phyloP scores from a whole-genome alignment of 2,113 vertebrate species.

The Dromaius novaehollandiae region DNA sequence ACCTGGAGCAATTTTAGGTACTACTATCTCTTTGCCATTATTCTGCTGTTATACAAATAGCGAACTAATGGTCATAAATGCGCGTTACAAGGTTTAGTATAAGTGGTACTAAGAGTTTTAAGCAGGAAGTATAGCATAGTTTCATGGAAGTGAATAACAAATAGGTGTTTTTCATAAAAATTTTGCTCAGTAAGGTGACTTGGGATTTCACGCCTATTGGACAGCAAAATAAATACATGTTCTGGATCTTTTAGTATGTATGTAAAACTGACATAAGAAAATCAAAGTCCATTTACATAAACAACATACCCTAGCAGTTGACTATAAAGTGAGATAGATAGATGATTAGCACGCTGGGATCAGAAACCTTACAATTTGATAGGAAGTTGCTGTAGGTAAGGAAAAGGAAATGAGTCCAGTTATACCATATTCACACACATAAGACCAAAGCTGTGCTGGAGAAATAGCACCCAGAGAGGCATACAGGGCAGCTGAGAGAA shows the following conservation, averaged over 20 bases:
- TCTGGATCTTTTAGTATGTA: neutral
- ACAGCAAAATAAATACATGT: neutral
- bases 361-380: neutral
- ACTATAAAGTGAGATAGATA: neutral
- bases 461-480: fast-evolving
- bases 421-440: neutral
- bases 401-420: neutral
- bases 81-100: neutral
- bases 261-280: neutral
- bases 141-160: neutral
- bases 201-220: neutral
- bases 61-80: neutral
- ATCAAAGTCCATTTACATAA: neutral
- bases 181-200: neutral
- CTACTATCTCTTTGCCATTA: neutral
- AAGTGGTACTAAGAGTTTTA: neutral
- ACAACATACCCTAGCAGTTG: neutral
- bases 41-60: neutral
- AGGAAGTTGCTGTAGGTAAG: neutral
- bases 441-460: neutral
- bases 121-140: neutral
- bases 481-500: neutral
- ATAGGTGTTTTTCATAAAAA: neutral
- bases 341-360: neutral
- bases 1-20: neutral